These are phyloP conservation scores for Phasianus colchicus DNA, from an alignment of 2,113 vertebrate species.

Conservation along the genomic window DNA sequence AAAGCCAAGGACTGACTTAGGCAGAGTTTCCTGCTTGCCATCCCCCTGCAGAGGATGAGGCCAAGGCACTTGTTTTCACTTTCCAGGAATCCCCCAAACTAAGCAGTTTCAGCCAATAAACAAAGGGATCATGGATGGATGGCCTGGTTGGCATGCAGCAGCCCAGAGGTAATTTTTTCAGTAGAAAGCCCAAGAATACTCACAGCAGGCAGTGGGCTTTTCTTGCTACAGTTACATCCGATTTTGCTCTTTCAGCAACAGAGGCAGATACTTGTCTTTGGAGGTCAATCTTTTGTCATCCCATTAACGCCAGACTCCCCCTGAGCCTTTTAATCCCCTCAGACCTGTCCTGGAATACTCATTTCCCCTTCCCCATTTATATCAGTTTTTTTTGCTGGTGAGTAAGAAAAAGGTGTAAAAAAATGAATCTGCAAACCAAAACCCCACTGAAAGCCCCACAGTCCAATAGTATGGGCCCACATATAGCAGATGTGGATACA, in stretches of 20 bases:
- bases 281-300: not conserved
- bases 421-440: not conserved
- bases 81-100: slow-evolving; percentile 30
- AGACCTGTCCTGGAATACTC: not conserved
- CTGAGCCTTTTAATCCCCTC: slow-evolving; percentile 6
- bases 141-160: not conserved
- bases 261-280: not conserved
- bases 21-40: not conserved
- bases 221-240: not conserved
- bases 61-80: not conserved
- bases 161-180: slow-evolving; percentile 25
- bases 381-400: not conserved
- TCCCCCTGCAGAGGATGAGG: not conserved
- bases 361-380: not conserved
- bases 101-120: slow-evolving; percentile 25
- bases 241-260: not conserved
- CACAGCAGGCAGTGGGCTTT: slow-evolving; percentile 29
- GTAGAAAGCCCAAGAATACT: slow-evolving; percentile 8
- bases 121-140: not conserved
- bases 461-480: not conserved
- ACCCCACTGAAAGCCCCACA: not conserved
- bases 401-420: not conserved
- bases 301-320: not conserved
- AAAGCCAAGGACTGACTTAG: not conserved
- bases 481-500: not conserved